phyloP scores from a whole-genome alignment of 2,888 invertebrate genomes.

The Philonicus albiceps region DNA sequence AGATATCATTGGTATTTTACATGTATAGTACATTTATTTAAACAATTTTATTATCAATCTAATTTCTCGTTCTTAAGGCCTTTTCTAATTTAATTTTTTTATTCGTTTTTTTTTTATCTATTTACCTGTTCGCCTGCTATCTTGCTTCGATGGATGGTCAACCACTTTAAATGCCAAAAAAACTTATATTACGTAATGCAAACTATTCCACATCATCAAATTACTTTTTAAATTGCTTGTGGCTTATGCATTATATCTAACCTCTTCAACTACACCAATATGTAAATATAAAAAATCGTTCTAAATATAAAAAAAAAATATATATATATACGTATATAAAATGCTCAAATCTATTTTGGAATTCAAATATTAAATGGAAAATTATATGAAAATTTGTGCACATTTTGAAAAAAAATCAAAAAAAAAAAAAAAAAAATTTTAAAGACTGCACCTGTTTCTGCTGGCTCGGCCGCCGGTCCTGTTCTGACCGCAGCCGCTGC shows the following conservation, averaged over 20 bases:
- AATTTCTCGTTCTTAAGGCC: not conserved
- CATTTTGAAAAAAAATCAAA: slow-evolving; percentile 48
- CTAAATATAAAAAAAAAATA: slow-evolving; percentile 44
- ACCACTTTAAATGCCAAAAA: slow-evolving; percentile 45
- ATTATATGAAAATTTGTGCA: slow-evolving; percentile 48
- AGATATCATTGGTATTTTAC: not conserved
- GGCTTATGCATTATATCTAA: slow-evolving; percentile 44
- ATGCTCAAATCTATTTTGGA: slow-evolving; percentile 25
- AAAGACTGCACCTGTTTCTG: slow-evolving; percentile 33
- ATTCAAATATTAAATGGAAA: slow-evolving; percentile 48
- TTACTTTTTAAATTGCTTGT: slow-evolving; percentile 43
- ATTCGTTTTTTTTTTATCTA: slow-evolving; percentile 59
- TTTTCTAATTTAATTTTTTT: slow-evolving; percentile 52
- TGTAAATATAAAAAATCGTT: slow-evolving; percentile 41
- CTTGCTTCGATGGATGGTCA: slow-evolving; percentile 62
- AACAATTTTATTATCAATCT: slow-evolving; percentile 3
- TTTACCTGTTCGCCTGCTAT: slow-evolving; percentile 60
- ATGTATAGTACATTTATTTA: slow-evolving; percentile 4
- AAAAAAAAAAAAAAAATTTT: not conserved
- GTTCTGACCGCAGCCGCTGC: slow-evolving; percentile 49
- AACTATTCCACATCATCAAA: slow-evolving; percentile 44
- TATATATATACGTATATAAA: too few species aligned
- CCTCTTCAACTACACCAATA: slow-evolving; percentile 41
- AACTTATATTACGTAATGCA: slow-evolving; percentile 24
- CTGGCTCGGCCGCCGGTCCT: slow-evolving; percentile 51